phyloP scores from a whole-genome alignment of 2,797 vertebrate genomes.

The Euphonia xanthogaster region DNA sequence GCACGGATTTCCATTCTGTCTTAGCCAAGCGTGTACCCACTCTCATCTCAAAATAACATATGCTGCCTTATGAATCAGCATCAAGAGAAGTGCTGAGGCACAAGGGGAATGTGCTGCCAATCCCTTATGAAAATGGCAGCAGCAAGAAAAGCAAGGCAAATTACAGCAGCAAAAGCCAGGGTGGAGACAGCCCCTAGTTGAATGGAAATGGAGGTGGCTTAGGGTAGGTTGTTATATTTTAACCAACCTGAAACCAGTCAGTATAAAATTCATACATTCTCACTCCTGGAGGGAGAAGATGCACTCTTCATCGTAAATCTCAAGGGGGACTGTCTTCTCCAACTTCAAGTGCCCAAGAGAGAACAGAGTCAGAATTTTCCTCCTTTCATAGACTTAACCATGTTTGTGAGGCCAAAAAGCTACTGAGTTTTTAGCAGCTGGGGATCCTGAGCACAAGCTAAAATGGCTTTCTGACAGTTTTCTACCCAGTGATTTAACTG shows the following conservation, averaged over 20 bases:
- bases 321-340: neutral
- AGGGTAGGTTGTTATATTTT: neutral
- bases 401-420: neutral
- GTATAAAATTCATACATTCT: neutral
- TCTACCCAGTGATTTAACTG: neutral
- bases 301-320: neutral
- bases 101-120: neutral
- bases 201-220: neutral
- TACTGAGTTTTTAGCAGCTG: neutral
- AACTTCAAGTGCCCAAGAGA: neutral
- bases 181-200: neutral
- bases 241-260: neutral
- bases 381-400: neutral
- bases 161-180: neutral
- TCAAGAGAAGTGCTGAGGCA: neutral
- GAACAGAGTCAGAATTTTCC: neutral
- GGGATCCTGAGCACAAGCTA: neutral
- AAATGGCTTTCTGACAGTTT: neutral
- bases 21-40: neutral
- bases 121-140: neutral
- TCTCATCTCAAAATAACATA: neutral
- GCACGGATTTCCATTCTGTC: neutral
- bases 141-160: neutral
- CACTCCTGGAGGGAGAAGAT: neutral
- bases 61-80: neutral